Evolutionary conservation across 2,888 invertebrate genomes (phyloP), one percentile per base, ranked within the genome.

Genomic region (Marronus borbonicus): DNA sequence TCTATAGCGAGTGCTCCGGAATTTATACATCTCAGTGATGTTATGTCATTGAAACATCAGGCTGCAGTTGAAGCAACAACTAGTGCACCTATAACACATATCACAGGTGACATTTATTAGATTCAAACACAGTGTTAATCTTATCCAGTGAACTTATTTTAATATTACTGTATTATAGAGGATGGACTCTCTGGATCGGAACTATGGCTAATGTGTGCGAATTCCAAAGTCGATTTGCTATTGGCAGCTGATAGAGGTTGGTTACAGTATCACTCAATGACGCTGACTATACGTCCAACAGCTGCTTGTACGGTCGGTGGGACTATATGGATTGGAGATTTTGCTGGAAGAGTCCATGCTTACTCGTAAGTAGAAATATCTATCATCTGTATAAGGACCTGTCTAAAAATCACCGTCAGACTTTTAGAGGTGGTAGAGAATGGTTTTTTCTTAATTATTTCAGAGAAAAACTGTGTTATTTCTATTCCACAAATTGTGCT

Each of bases 1-100:
- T 95, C 95, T 1, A 95, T 97, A 80, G 94, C 96, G 0, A 94
- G 95, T 2, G 97, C 97, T 1, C 97, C 98, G 0, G 98, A 99
- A 90, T 97, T 96, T 89, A 94, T 94, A n/a, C 96, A 96, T 88
- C 89, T 97, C 52, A 90, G 94, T 72, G 97, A 97, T 87, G 93
- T 95, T 76, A 92, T 95, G 50, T 91, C 94, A 0, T 88, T 97
- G 80, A 93, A 93, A 70, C 93, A 93, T 83, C 91, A 91, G 62
- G 92, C 93, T 2, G 91, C 92, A 81, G 92, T 93, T 44, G 90
- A 92, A 3, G 92, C 93, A 17, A 92, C 94, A 2, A 90, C 91
- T 2, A 90, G 90, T 80, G 88, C 90, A 10, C 89, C 89, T 44
- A 84, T 90, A 44, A 86, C 88, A 39, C 87, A 90, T 74, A 89